Conservation (phyloP, 92 coral and sea anemone genomes). For the Phenganax subtilis region DNA sequence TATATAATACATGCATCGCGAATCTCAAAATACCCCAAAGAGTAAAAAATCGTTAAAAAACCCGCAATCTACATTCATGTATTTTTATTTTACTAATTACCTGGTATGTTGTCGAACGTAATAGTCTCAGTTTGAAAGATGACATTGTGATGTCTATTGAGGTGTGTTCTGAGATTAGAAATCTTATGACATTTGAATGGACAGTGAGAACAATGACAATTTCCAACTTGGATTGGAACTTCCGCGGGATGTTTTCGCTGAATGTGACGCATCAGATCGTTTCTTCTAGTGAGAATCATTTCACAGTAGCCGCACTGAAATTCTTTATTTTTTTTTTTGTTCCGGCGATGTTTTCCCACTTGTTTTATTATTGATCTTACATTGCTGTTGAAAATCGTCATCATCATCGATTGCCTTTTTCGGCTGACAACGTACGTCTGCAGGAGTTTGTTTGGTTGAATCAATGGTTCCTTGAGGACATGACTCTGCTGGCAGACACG, state of each 20-base stretch:
- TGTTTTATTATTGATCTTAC: neutral
- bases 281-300: conserved; percentile 12
- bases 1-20: too few relatives aligned
- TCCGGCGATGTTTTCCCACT: neutral
- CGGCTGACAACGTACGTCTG: neutral
- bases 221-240: conserved; percentile 26
- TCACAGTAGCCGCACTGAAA: conserved; percentile 11
- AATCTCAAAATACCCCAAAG: too few relatives aligned
- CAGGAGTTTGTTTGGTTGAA: conserved; percentile 7
- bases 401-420: neutral
- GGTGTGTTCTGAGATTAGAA: conserved; percentile 41
- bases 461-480: neutral
- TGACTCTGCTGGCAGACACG: neutral
- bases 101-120: conserved; percentile 22
- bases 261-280: conserved; percentile 16
- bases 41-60: too few relatives aligned
- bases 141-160: conserved; percentile 32
- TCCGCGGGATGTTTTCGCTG: conserved; percentile 17
- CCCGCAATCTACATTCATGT: neutral
- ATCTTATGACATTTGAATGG: conserved; percentile 44
- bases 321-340: conserved; percentile 9
- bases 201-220: conserved; percentile 43
- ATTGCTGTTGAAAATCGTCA: neutral
- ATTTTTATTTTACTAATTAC: conserved; percentile 25
- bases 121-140: conserved; percentile 31